Conservation (phyloP, 1,140 invertebrate genomes). For the Medauroidea extradentata region DNA sequence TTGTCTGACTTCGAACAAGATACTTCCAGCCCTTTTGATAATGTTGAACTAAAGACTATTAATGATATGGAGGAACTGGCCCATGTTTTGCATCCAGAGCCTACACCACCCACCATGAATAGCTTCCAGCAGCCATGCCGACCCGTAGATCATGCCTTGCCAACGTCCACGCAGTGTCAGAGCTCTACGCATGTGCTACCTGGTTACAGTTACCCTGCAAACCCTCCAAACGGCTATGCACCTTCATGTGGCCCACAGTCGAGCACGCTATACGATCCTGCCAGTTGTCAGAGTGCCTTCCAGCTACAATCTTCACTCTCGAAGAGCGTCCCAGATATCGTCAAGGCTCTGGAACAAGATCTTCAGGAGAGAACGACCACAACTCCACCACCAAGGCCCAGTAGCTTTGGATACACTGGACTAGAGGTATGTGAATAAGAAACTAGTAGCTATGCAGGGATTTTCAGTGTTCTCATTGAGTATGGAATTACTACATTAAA, state of each 20-base stretch:
- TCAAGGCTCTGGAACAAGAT: constrained; percentile 65
- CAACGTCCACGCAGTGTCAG: background rate
- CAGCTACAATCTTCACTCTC: constrained; percentile 40
- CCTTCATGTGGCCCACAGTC: background rate
- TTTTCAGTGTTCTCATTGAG: too few species aligned
- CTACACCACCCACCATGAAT: background rate
- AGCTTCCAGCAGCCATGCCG: background rate
- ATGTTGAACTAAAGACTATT: constrained; percentile 83
- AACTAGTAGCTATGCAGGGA: too few species aligned
- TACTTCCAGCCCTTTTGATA: constrained; percentile 85
- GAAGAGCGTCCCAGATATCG: constrained; percentile 65
- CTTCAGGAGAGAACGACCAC: constrained; percentile 41
- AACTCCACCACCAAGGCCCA: constrained; percentile 14
- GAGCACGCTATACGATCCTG: background rate
- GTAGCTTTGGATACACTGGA: constrained; percentile 16
- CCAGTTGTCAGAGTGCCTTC: background rate
- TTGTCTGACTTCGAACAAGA: constrained; percentile 82
- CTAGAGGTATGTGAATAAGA: constrained; percentile 10
- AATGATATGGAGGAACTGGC: constrained; percentile 85
- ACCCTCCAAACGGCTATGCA: background rate
- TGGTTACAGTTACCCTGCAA: too few species aligned
- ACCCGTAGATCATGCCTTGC: background rate
- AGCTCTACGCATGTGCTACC: background rate
- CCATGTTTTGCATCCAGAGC: constrained; percentile 53
- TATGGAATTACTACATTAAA: too few species aligned